Percentiles rank a stretch among this genome's conserved stretches.
Conservation (phyloP, 2,797 vertebrate genomes). For the Orientallactaga sibirica region DNA sequence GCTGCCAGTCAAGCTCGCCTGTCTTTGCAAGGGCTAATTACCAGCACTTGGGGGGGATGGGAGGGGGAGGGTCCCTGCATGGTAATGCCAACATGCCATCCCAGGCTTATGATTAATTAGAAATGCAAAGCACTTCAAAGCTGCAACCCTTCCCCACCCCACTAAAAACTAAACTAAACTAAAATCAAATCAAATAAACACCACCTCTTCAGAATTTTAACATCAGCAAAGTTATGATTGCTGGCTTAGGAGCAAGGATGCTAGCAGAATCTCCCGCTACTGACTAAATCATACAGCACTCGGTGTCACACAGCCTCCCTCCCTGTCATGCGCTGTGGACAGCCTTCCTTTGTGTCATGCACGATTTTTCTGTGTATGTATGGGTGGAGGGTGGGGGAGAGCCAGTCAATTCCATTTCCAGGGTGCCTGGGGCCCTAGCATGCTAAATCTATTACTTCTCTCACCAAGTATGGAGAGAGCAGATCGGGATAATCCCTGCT, state of each 20-base stretch:
- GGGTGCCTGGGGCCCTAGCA: not conserved
- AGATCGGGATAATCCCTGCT: not conserved
- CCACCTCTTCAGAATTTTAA: slow-evolving; percentile 62
- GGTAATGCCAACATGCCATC: slow-evolving; percentile 38
- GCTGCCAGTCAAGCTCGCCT: slow-evolving; percentile 69
- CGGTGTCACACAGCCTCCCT: not conserved
- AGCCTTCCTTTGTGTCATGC: slow-evolving; percentile 75
- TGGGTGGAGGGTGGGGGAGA: not conserved
- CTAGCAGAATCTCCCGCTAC: slow-evolving; percentile 44
- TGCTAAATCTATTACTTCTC: slow-evolving; percentile 10
- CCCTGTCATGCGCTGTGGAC: not conserved
- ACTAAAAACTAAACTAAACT: not conserved
- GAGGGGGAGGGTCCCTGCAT: not conserved
- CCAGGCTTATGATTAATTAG: slow-evolving; percentile 62
- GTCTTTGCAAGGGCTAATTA: slow-evolving; percentile 81
- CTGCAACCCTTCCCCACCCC: not conserved
- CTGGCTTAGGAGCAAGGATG: slow-evolving; percentile 29
- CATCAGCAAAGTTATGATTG: slow-evolving; percentile 14
- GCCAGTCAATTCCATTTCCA: slow-evolving; percentile 46
- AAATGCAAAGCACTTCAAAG: slow-evolving; percentile 74
- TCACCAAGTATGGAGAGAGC: not conserved
- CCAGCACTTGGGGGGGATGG: slow-evolving; percentile 61
- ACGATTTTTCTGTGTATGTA: not conserved
- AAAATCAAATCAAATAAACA: not conserved
- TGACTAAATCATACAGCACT: slow-evolving; percentile 12